These are phyloP conservation scores for Leucoptera coffeella DNA, from an alignment of 2,888 invertebrate genomes.

Conservation along the genomic window DNA sequence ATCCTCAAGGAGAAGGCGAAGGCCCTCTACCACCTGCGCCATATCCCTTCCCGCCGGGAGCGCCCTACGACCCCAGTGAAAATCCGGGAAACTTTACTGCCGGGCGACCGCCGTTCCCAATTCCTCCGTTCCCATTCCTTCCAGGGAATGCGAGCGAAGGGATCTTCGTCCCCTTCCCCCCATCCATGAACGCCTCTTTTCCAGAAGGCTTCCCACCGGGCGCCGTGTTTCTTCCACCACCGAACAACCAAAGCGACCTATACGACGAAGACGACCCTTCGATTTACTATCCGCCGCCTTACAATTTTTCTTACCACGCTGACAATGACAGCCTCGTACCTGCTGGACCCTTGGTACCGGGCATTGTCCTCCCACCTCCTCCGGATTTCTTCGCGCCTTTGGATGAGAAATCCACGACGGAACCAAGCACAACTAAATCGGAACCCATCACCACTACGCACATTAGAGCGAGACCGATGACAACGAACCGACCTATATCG, in stretches of 20 bases:
- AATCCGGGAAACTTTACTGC: conserved; percentile 60
- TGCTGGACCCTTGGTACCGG: conserved; percentile 82
- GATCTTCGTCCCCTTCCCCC: conserved; percentile 46
- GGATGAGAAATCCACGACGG: conserved; percentile 39
- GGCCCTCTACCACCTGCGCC: conserved; percentile 45
- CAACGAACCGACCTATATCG: conserved; percentile 19
- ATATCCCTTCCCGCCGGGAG: conserved; percentile 55
- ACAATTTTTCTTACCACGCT: conserved; percentile 77
- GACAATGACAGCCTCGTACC: conserved; percentile 74
- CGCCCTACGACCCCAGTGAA: conserved; percentile 51
- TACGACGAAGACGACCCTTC: conserved; percentile 89
- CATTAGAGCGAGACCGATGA: conserved; percentile 25
- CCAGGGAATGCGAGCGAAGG: conserved; percentile 53
- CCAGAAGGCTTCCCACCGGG: conserved; percentile 51
- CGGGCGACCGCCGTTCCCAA: conserved; percentile 59
- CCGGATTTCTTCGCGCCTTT: conserved; percentile 78
- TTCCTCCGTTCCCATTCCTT: conserved; percentile 59
- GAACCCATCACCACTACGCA: conserved; percentile 17
- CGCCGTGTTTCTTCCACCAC: conserved; percentile 59
- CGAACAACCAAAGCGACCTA: conserved; percentile 68
- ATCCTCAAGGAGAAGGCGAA: conserved; percentile 57
- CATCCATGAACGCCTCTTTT: conserved; percentile 53
- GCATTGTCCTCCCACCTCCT: conserved; percentile 82
- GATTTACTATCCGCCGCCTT: conserved; percentile 86
- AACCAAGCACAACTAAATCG: conserved; percentile 17